A percentile compares a stretch with the other conserved stretches of the same genome.
phyloP scores from a whole-genome alignment of 53 echinoderm and acorn worm species.

The Zoroaster sp. region DNA sequence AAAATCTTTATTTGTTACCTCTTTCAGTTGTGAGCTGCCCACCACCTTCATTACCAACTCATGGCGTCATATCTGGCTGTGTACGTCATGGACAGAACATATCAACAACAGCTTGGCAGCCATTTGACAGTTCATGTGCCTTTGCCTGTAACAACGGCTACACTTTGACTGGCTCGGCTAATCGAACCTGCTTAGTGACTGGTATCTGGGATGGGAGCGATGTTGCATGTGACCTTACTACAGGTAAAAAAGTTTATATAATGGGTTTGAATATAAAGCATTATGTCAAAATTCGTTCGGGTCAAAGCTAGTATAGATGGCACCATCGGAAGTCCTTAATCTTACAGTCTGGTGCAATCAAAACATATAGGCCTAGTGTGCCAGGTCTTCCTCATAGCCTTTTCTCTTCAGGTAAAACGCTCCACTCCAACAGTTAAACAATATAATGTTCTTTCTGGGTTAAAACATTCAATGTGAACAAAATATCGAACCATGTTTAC shows the following conservation, averaged over 20 bases:
- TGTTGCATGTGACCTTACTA: not conserved
- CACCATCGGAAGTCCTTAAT: no score
- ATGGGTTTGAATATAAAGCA: not conserved
- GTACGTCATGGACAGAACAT: not conserved
- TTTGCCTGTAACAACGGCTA: not conserved
- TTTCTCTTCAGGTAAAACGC: no score
- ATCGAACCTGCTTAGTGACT: not conserved
- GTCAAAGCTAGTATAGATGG: not conserved
- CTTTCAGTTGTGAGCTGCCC: not conserved
- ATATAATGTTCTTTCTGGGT: not conserved
- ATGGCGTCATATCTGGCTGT: not conserved
- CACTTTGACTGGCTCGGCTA: not conserved
- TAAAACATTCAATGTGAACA: no score
- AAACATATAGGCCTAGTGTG: no score
- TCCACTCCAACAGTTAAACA: no score
- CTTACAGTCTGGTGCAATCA: no score
- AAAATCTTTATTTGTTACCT: no score
- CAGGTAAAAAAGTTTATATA: not conserved
- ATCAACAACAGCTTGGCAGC: not conserved
- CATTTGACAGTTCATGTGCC: not conserved
- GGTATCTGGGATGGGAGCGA: not conserved
- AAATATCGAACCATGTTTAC: no score
- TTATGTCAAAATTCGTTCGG: not conserved
- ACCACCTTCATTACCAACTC: not conserved
- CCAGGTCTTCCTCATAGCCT: no score